phyloP scores from a whole-genome alignment of 1,140 invertebrate genomes.

The Trichogramma pretiosum region DNA sequence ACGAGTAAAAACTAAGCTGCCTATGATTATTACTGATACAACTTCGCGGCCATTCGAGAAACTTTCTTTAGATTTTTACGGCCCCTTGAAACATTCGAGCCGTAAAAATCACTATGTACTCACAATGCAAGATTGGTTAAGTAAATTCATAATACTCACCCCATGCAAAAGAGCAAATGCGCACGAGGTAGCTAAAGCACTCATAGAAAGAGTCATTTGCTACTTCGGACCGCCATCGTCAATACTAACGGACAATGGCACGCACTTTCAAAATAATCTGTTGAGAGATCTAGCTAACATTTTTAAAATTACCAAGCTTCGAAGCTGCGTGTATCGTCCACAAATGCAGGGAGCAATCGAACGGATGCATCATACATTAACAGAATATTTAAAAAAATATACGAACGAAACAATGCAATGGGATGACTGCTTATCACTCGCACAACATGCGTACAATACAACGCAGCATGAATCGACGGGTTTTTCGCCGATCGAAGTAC shows the following conservation, averaged over 20 bases:
- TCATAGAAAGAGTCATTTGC: background rate
- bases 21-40: slow-evolving; percentile 6
- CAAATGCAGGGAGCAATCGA: background rate
- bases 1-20: background rate
- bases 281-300: background rate
- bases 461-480: too few species aligned
- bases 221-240: background rate
- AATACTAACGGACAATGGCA: background rate
- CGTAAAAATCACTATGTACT: background rate
- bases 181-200: background rate
- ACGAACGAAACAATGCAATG: too few species aligned
- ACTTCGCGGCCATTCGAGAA: background rate
- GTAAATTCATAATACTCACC: background rate
- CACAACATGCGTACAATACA: too few species aligned
- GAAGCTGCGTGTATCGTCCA: background rate
- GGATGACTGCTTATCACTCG: too few species aligned
- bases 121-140: background rate
- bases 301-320: background rate
- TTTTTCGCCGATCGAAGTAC: too few species aligned
- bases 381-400: background rate
- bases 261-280: background rate
- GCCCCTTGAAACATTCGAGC: background rate
- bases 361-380: background rate
- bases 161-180: background rate
- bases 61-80: background rate